These are phyloP conservation scores for Musca vetustissima DNA, from an alignment of 1,140 invertebrate genomes.

Conservation along the genomic window DNA sequence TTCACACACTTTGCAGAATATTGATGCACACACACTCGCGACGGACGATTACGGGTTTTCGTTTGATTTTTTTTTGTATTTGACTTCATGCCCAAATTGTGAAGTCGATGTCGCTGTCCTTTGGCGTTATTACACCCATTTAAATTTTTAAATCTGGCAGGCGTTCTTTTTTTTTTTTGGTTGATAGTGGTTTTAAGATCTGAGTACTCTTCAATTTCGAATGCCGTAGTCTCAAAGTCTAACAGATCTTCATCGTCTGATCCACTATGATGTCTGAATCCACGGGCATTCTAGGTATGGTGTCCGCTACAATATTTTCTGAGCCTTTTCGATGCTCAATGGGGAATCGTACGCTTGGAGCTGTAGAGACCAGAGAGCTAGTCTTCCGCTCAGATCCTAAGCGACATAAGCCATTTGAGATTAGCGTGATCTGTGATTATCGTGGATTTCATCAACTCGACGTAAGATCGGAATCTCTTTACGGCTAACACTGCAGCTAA, in stretches of 20 bases:
- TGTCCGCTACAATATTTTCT: background rate
- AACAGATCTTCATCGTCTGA: background rate
- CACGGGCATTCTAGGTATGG: background rate
- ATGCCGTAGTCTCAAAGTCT: background rate
- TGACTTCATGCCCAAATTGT: no score
- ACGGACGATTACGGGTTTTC: no score
- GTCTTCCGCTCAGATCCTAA: background rate
- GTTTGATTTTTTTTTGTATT: no score
- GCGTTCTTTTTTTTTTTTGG: background rate
- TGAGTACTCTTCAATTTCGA: background rate
- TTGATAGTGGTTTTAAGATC: background rate
- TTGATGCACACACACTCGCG: no score
- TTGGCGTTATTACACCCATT: no score
- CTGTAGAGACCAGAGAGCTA: background rate
- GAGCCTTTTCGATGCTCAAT: background rate
- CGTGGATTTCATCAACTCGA: no score
- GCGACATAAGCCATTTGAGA: background rate
- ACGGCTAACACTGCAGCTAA: no score
- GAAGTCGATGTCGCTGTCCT: no score
- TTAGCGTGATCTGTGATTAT: background rate
- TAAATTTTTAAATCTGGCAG: background rate
- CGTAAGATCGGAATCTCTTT: no score
- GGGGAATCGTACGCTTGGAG: background rate
- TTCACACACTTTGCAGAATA: no score
- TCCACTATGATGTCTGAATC: background rate